Conservation (phyloP, 2,113 vertebrate species). For the Nycticryphes semicollaris region DNA sequence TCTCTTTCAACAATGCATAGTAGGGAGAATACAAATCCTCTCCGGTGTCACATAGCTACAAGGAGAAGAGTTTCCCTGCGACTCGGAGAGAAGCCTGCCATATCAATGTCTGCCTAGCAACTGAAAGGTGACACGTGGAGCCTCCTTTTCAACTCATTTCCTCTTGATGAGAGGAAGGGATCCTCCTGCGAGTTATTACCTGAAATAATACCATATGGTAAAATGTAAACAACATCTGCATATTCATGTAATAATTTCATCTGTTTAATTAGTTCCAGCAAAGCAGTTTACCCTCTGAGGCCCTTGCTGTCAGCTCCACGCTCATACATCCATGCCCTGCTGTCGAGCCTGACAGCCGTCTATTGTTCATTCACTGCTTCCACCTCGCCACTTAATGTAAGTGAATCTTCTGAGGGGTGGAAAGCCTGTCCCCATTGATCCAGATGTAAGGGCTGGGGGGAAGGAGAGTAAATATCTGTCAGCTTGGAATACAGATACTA, state of each 20-base stretch:
- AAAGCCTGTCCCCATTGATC: constrained; percentile 75
- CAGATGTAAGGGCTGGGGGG: constrained; percentile 70
- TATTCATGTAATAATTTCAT: constrained; percentile 99
- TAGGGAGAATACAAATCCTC: background rate
- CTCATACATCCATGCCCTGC: constrained; percentile 89
- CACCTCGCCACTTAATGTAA: constrained; percentile 83
- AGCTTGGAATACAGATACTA: constrained; percentile 62
- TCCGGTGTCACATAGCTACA: background rate
- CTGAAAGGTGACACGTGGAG: constrained; percentile 79
- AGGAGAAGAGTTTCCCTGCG: background rate
- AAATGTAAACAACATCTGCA: constrained; percentile 99
- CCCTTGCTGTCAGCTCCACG: constrained; percentile 90
- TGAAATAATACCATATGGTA: constrained; percentile 99
- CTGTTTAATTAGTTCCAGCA: constrained; percentile 99
- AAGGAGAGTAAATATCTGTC: constrained; percentile 71
- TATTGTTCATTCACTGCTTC: constrained; percentile 86
- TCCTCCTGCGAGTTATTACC: constrained; percentile 94
- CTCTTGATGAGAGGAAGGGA: constrained; percentile 90
- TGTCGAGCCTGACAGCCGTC: constrained; percentile 90
- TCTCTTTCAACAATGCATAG: background rate
- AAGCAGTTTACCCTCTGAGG: constrained; percentile 99
- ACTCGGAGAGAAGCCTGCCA: constrained; percentile 20
- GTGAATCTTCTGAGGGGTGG: constrained; percentile 85
- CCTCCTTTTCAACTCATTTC: constrained; percentile 81
- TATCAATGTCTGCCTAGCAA: constrained; percentile 80